Percentiles rank a stretch among this genome's conserved stretches.
These are phyloP conservation scores for Coracias cyanogaster DNA, from an alignment of 2,797 vertebrate species.

Conservation along the genomic window DNA sequence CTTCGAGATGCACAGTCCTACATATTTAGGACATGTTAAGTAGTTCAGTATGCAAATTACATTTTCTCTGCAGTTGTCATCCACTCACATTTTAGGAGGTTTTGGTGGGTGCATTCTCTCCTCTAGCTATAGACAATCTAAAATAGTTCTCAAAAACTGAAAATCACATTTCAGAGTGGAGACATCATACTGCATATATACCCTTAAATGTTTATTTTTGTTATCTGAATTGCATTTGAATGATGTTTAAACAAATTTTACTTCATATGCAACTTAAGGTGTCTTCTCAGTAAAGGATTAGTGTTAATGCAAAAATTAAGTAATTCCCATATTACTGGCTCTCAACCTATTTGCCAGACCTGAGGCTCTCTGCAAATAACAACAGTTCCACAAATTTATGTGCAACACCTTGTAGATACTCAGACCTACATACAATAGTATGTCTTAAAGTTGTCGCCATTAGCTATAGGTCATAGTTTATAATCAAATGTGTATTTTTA, in stretches of 20 bases:
- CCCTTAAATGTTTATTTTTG: neutral
- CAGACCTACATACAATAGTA: neutral
- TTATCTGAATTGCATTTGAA: neutral
- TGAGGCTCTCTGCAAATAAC: neutral
- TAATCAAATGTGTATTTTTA: neutral
- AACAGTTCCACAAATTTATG: neutral
- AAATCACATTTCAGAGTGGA: neutral
- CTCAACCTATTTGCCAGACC: neutral
- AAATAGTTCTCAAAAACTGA: neutral
- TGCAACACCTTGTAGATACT: neutral
- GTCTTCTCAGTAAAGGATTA: neutral
- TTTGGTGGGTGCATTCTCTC: neutral
- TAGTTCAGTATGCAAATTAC: neutral
- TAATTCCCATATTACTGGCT: neutral
- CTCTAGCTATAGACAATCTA: neutral
- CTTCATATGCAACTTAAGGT: neutral
- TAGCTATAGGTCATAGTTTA: neutral
- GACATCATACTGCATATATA: neutral
- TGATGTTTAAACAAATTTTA: neutral
- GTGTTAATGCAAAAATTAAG: neutral
- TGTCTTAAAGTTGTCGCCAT: neutral
- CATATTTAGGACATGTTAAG: neutral
- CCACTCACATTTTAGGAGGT: neutral
- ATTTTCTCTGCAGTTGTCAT: neutral
- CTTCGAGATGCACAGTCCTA: neutral